These are phyloP conservation scores for Lophotriccus pileatus DNA, from an alignment of 2,797 vertebrate genomes.

Conservation along the genomic window DNA sequence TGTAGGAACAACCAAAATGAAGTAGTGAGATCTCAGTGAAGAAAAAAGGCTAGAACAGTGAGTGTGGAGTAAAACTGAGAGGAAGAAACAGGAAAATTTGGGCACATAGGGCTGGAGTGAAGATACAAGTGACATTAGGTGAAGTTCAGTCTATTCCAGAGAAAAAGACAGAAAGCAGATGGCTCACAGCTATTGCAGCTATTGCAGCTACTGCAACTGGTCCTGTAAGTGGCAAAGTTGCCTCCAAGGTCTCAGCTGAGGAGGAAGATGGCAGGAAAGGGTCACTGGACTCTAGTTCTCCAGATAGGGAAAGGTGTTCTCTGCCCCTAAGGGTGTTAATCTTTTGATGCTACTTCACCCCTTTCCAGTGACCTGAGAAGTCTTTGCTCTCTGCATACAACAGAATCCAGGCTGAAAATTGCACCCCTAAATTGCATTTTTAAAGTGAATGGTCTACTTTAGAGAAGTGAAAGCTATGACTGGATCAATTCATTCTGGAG, in stretches of 20 bases:
- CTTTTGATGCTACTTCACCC: accelerated
- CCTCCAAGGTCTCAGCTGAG: neutral
- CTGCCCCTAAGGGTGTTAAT: neutral
- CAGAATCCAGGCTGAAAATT: neutral
- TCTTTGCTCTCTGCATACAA: neutral
- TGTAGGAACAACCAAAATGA: neutral
- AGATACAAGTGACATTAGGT: neutral
- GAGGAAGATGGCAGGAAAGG: neutral
- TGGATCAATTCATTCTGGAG: neutral
- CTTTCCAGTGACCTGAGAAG: neutral
- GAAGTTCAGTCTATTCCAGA: neutral
- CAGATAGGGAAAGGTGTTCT: neutral
- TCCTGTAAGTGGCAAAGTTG: neutral
- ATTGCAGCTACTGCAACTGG: neutral
- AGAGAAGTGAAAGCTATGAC: neutral
- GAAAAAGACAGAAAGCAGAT: neutral
- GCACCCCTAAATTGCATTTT: neutral
- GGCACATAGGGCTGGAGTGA: neutral
- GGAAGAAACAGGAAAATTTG: neutral
- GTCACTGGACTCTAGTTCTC: neutral
- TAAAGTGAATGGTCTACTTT: neutral
- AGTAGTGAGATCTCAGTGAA: neutral
- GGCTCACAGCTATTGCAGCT: neutral
- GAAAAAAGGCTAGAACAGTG: neutral
- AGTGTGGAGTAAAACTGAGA: neutral